These are phyloP conservation scores for Semotilus atromaculatus DNA, from an alignment of 2,797 vertebrate species.

Conservation along the genomic window DNA sequence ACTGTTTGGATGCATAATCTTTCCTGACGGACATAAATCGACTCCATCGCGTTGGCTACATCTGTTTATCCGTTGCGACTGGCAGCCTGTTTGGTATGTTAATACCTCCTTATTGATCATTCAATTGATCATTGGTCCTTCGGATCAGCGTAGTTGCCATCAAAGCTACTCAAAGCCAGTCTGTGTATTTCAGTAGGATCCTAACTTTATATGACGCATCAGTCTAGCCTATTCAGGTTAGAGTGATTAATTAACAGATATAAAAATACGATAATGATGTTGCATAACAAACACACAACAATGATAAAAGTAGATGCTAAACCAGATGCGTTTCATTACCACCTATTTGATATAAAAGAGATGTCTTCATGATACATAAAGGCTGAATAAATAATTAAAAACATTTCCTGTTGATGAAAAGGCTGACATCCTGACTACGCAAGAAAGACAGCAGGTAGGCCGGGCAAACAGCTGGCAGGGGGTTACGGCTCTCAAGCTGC, in stretches of 20 bases:
- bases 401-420: slow-evolving; percentile 40
- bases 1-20: slow-evolving; percentile 50
- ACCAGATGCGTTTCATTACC: slow-evolving; percentile 21
- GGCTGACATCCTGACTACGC: slow-evolving; percentile 50
- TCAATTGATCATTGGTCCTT: slow-evolving; percentile 43
- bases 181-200: slow-evolving; percentile 6
- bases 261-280: neutral
- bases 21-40: slow-evolving; percentile 54
- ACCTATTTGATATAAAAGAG: neutral
- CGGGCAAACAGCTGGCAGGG: slow-evolving; percentile 48
- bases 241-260: neutral
- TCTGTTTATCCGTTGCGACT: slow-evolving; percentile 55
- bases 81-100: slow-evolving; percentile 59
- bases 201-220: slow-evolving; percentile 24
- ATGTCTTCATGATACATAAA: slow-evolving; percentile 39
- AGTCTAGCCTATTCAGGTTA: slow-evolving; percentile 4
- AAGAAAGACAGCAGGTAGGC: slow-evolving; percentile 51
- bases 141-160: slow-evolving; percentile 37
- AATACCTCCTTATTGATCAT: slow-evolving; percentile 58
- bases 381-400: slow-evolving; percentile 51
- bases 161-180: slow-evolving; percentile 33
- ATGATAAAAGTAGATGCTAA: neutral
- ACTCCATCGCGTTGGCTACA: slow-evolving; percentile 47
- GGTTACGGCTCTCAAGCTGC: slow-evolving; percentile 53
- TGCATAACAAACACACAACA: neutral